Evolutionary conservation across 2,888 invertebrate species (phyloP).

Genomic region (Germaria angustata): DNA sequence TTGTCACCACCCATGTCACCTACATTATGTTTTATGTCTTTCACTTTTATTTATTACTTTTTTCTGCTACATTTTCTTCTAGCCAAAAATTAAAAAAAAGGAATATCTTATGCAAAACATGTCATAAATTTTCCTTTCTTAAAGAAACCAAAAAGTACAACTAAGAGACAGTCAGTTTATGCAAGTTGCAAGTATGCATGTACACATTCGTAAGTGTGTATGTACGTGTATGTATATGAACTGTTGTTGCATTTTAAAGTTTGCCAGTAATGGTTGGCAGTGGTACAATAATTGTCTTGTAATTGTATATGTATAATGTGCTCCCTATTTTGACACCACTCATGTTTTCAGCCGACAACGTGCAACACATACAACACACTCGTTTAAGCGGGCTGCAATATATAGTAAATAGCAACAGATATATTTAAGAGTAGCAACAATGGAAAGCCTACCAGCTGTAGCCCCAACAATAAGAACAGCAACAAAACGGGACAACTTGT

Average conservation of each 20-base stretch:
- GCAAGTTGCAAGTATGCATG: not conserved
- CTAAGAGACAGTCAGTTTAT: not conserved
- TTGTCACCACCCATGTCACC: slow-evolving; percentile 65
- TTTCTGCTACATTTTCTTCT: slow-evolving; percentile 7
- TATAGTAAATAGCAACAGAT: slow-evolving; percentile 14
- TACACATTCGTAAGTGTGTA: too few relatives aligned
- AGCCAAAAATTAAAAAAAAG: slow-evolving; percentile 19
- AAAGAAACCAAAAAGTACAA: slow-evolving; percentile 6
- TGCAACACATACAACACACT: slow-evolving; percentile 45
- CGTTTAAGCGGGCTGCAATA: slow-evolving; percentile 53
- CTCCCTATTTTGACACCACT: slow-evolving; percentile 67
- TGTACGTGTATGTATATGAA: not conserved
- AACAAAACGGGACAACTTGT: slow-evolving; percentile 47
- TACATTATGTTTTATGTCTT: slow-evolving; percentile 66
- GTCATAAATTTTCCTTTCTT: slow-evolving; percentile 58
- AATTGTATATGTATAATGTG: slow-evolving; percentile 45
- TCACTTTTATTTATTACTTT: slow-evolving; percentile 57
- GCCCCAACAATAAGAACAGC: slow-evolving; percentile 14
- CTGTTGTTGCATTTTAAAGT: slow-evolving; percentile 20
- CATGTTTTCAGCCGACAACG: slow-evolving; percentile 62
- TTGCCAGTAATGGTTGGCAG: not conserved
- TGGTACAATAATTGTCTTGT: slow-evolving; percentile 16
- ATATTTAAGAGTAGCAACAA: not conserved
- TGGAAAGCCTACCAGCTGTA: slow-evolving; percentile 45
- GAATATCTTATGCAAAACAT: slow-evolving; percentile 39